Evolutionary conservation across 2,113 vertebrate species (phyloP).

Genomic region (Thalassarche chlororhynchos): DNA sequence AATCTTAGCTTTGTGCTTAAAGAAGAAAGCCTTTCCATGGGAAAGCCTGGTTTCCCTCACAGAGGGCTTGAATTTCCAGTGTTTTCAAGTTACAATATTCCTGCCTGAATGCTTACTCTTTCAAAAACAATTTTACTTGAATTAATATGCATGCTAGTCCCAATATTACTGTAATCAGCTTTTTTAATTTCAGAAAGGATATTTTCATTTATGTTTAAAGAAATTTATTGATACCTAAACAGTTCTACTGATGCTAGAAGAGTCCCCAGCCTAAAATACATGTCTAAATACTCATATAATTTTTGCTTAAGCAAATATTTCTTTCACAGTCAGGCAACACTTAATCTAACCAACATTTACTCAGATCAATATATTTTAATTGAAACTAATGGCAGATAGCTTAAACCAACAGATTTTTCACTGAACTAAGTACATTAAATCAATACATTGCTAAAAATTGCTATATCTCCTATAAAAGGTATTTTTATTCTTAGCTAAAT

Average conservation of each 20-base stretch:
- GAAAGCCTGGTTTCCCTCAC: neutral
- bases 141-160: neutral
- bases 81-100: neutral
- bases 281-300: constrained; percentile 11
- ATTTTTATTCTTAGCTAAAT: constrained; percentile 62
- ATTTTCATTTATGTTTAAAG: constrained; percentile 13
- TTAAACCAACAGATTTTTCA: constrained; percentile 79
- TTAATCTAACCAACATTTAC: constrained; percentile 74
- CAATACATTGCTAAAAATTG: constrained; percentile 74
- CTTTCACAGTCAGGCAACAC: constrained; percentile 60
- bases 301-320: constrained; percentile 66
- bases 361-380: constrained; percentile 80
- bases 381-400: constrained; percentile 77
- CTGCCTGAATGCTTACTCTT: neutral
- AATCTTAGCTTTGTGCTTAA: neutral
- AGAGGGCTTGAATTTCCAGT: neutral
- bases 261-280: neutral
- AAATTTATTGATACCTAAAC: constrained; percentile 27
- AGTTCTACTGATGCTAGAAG: neutral
- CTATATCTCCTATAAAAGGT: constrained; percentile 65
- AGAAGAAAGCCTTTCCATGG: neutral
- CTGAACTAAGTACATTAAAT: constrained; percentile 73
- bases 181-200: neutral
- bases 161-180: neutral
- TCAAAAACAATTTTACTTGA: neutral